Conservation (phyloP, 1,140 invertebrate genomes). For the Myzus persicae region DNA sequence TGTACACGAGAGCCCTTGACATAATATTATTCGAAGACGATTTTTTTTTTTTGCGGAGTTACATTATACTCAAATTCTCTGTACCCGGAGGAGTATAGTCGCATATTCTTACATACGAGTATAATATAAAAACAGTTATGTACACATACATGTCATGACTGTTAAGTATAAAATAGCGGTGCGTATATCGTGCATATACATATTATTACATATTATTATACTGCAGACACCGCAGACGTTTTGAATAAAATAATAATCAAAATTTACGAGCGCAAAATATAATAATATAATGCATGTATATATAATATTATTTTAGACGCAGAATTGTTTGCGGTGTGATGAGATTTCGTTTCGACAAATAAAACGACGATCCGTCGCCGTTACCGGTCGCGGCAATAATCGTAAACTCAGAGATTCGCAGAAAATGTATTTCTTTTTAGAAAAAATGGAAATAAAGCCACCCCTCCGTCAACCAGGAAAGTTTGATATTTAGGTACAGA, state of each 20-base stretch:
- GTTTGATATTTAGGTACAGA: neutral
- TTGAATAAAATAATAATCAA: constrained; percentile 26
- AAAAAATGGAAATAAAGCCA: neutral
- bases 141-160: neutral
- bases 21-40: neutral
- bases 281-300: neutral
- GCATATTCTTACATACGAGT: neutral
- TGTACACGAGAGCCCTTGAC: neutral
- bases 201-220: neutral
- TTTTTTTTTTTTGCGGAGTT: neutral
- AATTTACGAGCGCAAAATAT: constrained; percentile 16
- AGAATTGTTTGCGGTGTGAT: neutral
- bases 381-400: neutral
- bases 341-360: neutral
- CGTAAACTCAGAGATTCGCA: neutral
- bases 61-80: neutral
- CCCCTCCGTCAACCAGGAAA: neutral
- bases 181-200: neutral
- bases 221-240: neutral
- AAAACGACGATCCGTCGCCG: neutral
- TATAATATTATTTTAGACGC: neutral
- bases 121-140: neutral
- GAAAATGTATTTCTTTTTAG: neutral
- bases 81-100: neutral
- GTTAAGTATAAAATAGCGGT: neutral